Conservation (phyloP, 2,888 invertebrate genomes). For the Lasioglossum marginatum region DNA sequence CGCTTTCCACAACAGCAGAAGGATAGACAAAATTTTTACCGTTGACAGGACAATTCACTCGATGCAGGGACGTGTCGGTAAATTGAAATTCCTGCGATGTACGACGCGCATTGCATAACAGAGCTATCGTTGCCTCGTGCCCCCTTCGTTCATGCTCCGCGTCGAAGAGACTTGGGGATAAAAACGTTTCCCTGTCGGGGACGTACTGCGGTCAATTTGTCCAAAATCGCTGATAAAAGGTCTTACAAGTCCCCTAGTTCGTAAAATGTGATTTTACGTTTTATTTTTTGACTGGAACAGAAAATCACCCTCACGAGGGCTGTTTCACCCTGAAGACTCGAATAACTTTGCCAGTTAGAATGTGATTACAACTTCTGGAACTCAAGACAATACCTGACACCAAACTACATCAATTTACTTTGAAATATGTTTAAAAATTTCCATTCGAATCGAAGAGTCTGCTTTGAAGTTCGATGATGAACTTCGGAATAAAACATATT, state of each 20-base stretch:
- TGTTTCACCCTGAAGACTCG: neutral
- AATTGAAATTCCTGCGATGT: conserved; percentile 30
- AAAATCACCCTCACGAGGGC: neutral
- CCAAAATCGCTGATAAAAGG: neutral
- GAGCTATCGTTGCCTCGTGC: conserved; percentile 67
- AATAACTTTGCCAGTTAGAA: neutral
- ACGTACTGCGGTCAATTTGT: neutral
- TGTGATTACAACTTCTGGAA: neutral
- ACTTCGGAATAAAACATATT: neutral
- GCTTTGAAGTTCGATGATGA: neutral
- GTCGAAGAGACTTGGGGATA: conserved; percentile 29
- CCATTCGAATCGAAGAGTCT: neutral
- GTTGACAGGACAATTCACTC: neutral
- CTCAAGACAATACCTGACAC: neutral
- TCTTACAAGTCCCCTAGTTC: neutral
- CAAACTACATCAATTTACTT: neutral
- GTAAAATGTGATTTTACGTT: neutral
- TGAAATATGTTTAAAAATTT: neutral
- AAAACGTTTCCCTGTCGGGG: conserved; percentile 60
- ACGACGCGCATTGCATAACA: conserved; percentile 49
- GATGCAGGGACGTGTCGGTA: conserved; percentile 1
- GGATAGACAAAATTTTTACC: neutral
- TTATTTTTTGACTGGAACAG: neutral
- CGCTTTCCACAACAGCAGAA: neutral
- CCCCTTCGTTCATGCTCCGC: conserved; percentile 50